Base-by-base conservation (phyloP, 2,113 vertebrate species). In the Gila orcuttii region DNA sequence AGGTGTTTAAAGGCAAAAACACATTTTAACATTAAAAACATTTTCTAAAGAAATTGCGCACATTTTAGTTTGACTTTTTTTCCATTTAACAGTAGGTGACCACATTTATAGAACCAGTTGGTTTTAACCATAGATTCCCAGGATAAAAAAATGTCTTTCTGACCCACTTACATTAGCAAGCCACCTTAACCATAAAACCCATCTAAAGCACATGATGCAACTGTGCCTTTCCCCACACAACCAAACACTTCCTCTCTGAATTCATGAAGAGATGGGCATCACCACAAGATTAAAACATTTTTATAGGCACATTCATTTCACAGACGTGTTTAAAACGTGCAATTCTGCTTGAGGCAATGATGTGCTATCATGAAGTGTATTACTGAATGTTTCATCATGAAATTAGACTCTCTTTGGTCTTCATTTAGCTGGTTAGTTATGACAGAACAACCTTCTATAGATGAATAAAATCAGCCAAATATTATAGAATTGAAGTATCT, bases 321-420 rank as follows among this genome's bases (percentile, higher is more conserved):
- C 82, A 82, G 88, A 82, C 77, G 69, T 86, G 55, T 79, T 84
- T 79, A 77, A 84, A 89, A 89, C 71, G 71, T 85, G 86, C 33
- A 85, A 23, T 79, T 83, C 57, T 81, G 88, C 88, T 82, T 10
- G 76, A 83, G 86, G 83, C 86, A 83, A 83, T 71, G 83, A 75
- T 74, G 81, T 83, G 74, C 71, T 66, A 87, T 89, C 86, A 87
- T 71, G 78, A 64, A 81, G 21, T n/a, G 73, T 79, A 79, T 89
- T 89, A 89, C 86, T 75, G 64, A 21, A 62, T 85, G 88, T 89
- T 89, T 89, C 88, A 87, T 89, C 88, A 89, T 89, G 84, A 89
- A 89, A 87, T 89, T 87, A 85, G 17, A 85, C 79, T 89, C 86
- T 84, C 88, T 74, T 75, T 85, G 86, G 88, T 89, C 79, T 77